Evolutionary conservation across 2,888 invertebrate species (phyloP), one percentile per base, ranked within the genome.

Genomic region (Drosophila niveifrons): DNA sequence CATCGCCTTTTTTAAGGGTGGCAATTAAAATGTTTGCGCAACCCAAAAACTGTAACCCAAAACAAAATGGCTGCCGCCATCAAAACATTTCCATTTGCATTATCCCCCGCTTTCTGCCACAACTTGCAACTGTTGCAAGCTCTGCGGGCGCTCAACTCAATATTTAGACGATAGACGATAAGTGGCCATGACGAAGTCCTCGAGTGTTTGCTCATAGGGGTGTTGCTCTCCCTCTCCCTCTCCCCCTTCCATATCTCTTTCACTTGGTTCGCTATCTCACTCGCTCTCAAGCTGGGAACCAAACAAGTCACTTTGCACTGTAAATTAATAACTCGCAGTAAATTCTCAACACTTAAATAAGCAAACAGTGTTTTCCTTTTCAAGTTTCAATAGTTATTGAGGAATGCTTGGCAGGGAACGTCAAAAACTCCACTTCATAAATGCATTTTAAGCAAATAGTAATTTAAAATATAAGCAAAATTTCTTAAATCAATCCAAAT

Each of bases 1-100:
- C 34, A 6, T 9, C 23, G 8, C 44, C 8, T 18, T 23, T 23
- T 23, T 77, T 73, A 89, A 65, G 84, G 89, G 88, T 84, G 86
- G 86, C 89, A 85, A 85, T 85, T 85, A 85, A 82, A 88, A 73
- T 74, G 73, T 85, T 82, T 85, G 52, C 75, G 58, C 73, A 66
- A 64, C 64, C 64, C 39, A 18, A n/a, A 34, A 31, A 31, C 31
- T 10, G 52, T 17, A 44, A 9, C 2, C 29, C 3, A 17, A 61
- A 64, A 62, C 78, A 85, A 85, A 85, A 85, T 85, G 84, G 84
- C 82, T 44, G 50, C 62, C 61, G 46, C 61, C 36, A 47, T 58
- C 4, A 51, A 41, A 51, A 41, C 48, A 66, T 74, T 67, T 43
- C 41, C 52, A 44, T 28, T 8, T 8, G 18, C 34, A 2, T 10